Percentiles rank a stretch among this genome's conserved stretches.
Evolutionary conservation across 2,888 invertebrate species (phyloP).

Genomic region (Coleophora flavipennella): DNA sequence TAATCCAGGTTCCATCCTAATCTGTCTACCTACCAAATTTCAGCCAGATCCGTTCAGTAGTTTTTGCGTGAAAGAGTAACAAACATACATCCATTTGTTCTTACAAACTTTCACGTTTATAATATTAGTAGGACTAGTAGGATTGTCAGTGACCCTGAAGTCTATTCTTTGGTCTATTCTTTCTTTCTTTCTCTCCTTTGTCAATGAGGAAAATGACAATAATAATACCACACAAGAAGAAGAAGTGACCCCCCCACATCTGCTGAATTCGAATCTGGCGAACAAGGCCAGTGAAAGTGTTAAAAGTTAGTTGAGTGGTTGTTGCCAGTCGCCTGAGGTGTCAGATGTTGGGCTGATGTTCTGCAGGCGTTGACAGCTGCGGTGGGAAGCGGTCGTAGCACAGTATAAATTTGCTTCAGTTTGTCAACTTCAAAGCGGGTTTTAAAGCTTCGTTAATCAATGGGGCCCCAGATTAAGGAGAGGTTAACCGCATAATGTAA

Average conservation of each 20-base stretch:
- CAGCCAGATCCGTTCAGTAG: too few species aligned
- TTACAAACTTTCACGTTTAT: too few species aligned
- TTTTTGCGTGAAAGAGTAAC: too few species aligned
- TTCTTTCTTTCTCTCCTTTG: background rate
- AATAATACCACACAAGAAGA: background rate
- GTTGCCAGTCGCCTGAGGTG: constrained; percentile 38
- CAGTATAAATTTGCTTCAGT: too few species aligned
- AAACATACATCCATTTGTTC: too few species aligned
- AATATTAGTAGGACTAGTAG: too few species aligned
- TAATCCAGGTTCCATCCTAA: too few species aligned
- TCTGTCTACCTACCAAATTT: too few species aligned
- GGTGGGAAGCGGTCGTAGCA: background rate
- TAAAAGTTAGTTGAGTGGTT: constrained; percentile 37
- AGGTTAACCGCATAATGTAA: too few species aligned
- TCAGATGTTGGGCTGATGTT: constrained; percentile 31
- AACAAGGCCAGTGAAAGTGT: constrained; percentile 25
- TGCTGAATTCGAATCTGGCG: background rate
- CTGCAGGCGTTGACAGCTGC: constrained; percentile 28
- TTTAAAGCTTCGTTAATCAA: too few species aligned
- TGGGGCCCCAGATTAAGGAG: too few species aligned
- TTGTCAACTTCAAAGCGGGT: too few species aligned
- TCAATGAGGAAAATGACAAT: background rate
- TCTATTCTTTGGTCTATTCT: background rate
- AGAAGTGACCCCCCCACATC: background rate
- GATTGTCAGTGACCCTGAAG: background rate